A percentile compares a stretch with the other conserved stretches of the same genome.
phyloP scores from a whole-genome alignment of 2,888 invertebrate genomes.

The Machimus rusticus region DNA sequence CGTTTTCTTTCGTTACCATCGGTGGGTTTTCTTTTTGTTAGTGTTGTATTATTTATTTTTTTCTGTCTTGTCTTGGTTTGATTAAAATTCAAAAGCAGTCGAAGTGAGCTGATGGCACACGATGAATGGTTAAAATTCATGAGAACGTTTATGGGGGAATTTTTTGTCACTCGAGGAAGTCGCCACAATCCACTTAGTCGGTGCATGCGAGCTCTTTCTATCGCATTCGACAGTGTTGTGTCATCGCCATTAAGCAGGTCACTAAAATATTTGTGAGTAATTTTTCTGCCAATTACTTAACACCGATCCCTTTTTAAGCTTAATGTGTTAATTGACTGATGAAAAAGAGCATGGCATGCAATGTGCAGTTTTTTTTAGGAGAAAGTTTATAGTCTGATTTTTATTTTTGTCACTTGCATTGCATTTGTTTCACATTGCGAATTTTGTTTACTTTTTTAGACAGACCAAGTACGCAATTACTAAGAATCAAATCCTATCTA shows the following conservation, averaged over 20 bases:
- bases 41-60: not conserved
- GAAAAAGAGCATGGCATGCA: not conserved
- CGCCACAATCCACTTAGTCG: not conserved
- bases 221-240: not conserved
- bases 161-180: not conserved
- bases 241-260: not conserved
- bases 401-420: not conserved
- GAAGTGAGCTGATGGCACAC: not conserved
- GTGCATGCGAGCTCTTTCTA: not conserved
- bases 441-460: no score
- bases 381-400: not conserved
- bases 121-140: conserved; percentile 11
- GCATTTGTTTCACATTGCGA: not conserved
- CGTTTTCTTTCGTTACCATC: not conserved
- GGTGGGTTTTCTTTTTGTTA: not conserved
- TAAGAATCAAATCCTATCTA: no score
- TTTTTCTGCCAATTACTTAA: not conserved
- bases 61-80: not conserved
- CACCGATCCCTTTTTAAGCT: not conserved
- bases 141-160: not conserved
- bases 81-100: not conserved
- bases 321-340: not conserved
- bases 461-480: no score
- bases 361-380: not conserved
- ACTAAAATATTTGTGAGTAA: not conserved